Base-by-base conservation (phyloP, 2,888 invertebrate genomes). In the Periphyllus acericola region DNA sequence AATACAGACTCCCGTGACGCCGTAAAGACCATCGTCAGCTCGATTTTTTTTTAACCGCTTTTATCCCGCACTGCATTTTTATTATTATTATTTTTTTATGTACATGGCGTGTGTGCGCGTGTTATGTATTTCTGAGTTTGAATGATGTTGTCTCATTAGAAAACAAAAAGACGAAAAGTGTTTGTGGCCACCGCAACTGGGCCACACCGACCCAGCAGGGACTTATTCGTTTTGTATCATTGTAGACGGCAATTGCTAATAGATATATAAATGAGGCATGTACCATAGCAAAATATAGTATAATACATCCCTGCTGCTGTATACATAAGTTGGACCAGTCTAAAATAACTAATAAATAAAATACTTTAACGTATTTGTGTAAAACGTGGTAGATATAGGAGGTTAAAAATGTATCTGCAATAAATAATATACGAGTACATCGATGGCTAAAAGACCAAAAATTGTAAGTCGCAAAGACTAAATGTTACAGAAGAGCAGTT, bases 121-220 rank as follows among this genome's bases (percentile, higher is more conserved):
- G 29, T 8, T 55, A 60, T 66, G 74, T 34, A n/a, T n/a, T 83
- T 36, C n/a, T 36, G n/a, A 14, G 36, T 87, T 80, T 87, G 87
- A 87, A 81, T 80, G 66, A 87, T 87, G 66, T 32, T 25, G 87
- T 87, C 87, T 81, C 87, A 81, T 87, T 87, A 87, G 80, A 9
- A 60, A 74, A 80, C 72, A 80, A 87, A 34, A 87, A 87, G 29
- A 52, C 14, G 74, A 81, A 68, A 74, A 81, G 80, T 32, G 79
- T 86, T 80, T 86, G 86, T 55, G 86, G 25, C 79, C 84, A 86
- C 86, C 86, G 86, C 86, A 86, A 86, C 79, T 86, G 85, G 85
- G 85, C 85, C 79, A 74, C 74, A 55, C 81, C 85, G 52, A 55
- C 78, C 55, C 85, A 79, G 87, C 81, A 74, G 87, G 87, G 76